These are phyloP conservation scores for Scaptomyza graminum DNA, from an alignment of 1,140 invertebrate genomes.

Conservation along the genomic window DNA sequence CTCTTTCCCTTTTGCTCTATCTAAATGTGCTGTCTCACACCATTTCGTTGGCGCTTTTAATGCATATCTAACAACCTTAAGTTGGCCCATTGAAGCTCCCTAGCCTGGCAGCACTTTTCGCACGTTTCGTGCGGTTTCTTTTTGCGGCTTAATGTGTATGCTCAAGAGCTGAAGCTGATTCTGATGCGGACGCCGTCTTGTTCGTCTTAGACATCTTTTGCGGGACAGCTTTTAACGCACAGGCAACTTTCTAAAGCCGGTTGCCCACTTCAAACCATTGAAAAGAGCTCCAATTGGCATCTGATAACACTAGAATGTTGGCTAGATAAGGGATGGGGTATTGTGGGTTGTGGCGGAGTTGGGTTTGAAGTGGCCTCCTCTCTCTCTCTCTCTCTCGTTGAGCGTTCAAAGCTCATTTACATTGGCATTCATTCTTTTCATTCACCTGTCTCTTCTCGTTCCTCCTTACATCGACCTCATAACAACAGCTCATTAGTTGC, in stretches of 20 bases:
- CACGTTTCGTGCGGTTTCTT: constrained; percentile 45
- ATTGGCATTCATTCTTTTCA: constrained; percentile 9
- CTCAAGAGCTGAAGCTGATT: constrained; percentile 32
- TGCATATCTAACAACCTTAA: constrained; percentile 74
- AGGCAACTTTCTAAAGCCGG: constrained; percentile 23
- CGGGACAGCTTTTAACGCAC: constrained; percentile 20
- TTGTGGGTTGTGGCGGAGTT: not conserved
- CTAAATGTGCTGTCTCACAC: constrained; percentile 18
- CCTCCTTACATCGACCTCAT: constrained; percentile 26
- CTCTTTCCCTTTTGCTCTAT: not conserved
- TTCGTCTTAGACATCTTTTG: constrained; percentile 16
- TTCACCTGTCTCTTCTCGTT: constrained; percentile 15
- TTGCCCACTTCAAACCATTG: constrained; percentile 41
- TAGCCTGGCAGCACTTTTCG: constrained; percentile 54
- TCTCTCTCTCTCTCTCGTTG: constrained; percentile 6
- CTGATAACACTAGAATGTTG: too few relatives aligned
- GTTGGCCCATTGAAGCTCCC: constrained; percentile 58
- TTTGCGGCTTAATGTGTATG: constrained; percentile 44
- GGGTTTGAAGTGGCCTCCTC: not conserved
- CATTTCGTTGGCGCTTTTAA: constrained; percentile 62
- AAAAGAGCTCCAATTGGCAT: constrained; percentile 36
- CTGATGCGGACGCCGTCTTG: not conserved
- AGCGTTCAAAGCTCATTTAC: constrained; percentile 23
- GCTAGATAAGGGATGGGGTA: not conserved
- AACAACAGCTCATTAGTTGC: constrained; percentile 71